Percentiles rank a stretch among this genome's conserved stretches.
Conservation (phyloP, 1,140 invertebrate species). For the Mizuhopecten yessoensis region DNA sequence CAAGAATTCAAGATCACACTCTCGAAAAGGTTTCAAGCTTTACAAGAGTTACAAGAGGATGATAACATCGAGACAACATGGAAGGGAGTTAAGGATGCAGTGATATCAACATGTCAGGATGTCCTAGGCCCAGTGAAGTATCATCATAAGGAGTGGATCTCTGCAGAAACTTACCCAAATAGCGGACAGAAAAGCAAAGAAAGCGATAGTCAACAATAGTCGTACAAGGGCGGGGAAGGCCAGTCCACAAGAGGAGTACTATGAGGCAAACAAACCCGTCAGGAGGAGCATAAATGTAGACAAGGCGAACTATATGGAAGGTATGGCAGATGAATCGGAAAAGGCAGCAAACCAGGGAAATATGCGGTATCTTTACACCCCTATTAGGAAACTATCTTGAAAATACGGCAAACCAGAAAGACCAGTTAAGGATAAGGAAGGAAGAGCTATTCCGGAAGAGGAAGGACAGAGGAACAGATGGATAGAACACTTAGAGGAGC, state of each 20-base stretch:
- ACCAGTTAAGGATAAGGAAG: conserved; percentile 50
- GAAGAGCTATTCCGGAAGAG: conserved; percentile 43
- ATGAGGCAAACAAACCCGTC: conserved; percentile 61
- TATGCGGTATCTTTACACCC: conserved; percentile 58
- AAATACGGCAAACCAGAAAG: conserved; percentile 19
- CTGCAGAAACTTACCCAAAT: conserved; percentile 57
- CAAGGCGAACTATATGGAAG: conserved; percentile 61
- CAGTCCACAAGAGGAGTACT: conserved; percentile 56
- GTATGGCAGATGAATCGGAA: conserved; percentile 61
- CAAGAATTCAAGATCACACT: conserved; percentile 43
- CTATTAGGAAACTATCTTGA: conserved; percentile 56
- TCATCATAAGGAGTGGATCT: conserved; percentile 65
- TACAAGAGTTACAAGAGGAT: conserved; percentile 56
- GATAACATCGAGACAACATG: conserved; percentile 39
- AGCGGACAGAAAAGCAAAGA: conserved; percentile 58
- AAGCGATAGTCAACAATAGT: conserved; percentile 53
- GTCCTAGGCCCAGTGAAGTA: conserved; percentile 53
- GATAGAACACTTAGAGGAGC: conserved; percentile 64
- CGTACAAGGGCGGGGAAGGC: conserved; percentile 57
- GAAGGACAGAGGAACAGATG: conserved; percentile 59
- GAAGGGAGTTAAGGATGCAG: conserved; percentile 52
- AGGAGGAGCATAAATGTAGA: conserved; percentile 63
- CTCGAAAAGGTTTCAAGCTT: conserved; percentile 58
- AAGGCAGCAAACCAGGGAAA: conserved; percentile 51
- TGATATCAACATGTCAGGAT: conserved; percentile 55